A percentile compares a stretch with the other conserved stretches of the same genome.
These are phyloP conservation scores for Solea solea DNA, from an alignment of 2,113 vertebrate genomes.

Conservation along the genomic window DNA sequence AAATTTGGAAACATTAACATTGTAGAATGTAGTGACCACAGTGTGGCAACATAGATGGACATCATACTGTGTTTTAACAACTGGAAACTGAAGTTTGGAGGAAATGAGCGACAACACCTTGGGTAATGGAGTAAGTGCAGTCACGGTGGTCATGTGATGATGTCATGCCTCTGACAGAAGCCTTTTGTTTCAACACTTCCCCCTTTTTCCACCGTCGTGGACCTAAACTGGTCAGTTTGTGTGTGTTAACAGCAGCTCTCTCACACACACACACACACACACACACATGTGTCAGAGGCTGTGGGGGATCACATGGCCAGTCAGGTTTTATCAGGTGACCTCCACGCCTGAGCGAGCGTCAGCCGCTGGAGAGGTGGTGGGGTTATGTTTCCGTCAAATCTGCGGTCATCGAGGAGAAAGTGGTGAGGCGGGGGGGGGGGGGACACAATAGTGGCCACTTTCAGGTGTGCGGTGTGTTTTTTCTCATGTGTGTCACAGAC, in stretches of 20 bases:
- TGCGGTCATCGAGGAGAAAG: slow-evolving; percentile 45
- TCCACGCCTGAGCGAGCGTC: slow-evolving; percentile 42
- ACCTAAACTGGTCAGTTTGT: background rate
- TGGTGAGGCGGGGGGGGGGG: slow-evolving; percentile 18
- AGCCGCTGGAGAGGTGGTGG: slow-evolving; percentile 11
- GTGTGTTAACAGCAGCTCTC: background rate
- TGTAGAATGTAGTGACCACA: too few species aligned
- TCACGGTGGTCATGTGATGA: slow-evolving; percentile 69
- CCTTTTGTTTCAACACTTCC: slow-evolving; percentile 39
- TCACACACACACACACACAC: too few species aligned
- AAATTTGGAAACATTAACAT: too few species aligned
- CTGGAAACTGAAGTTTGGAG: background rate
- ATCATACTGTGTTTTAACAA: too few species aligned
- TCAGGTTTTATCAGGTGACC: slow-evolving; percentile 46
- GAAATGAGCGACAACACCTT: slow-evolving; percentile 36
- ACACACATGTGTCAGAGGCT: too few species aligned
- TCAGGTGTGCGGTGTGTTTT: slow-evolving; percentile 33
- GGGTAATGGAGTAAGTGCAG: slow-evolving; percentile 62
- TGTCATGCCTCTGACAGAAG: slow-evolving; percentile 61
- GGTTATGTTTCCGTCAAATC: slow-evolving; percentile 35
- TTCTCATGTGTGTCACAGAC: slow-evolving; percentile 35
- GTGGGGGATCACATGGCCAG: background rate
- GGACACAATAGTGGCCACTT: slow-evolving; percentile 43
- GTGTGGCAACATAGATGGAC: too few species aligned
- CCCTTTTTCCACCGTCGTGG: background rate